Percentiles rank a stretch among this genome's conserved stretches.
These are phyloP conservation scores for Tachysurus fulvidraco DNA, from an alignment of 2,113 vertebrate species.

Conservation along the genomic window DNA sequence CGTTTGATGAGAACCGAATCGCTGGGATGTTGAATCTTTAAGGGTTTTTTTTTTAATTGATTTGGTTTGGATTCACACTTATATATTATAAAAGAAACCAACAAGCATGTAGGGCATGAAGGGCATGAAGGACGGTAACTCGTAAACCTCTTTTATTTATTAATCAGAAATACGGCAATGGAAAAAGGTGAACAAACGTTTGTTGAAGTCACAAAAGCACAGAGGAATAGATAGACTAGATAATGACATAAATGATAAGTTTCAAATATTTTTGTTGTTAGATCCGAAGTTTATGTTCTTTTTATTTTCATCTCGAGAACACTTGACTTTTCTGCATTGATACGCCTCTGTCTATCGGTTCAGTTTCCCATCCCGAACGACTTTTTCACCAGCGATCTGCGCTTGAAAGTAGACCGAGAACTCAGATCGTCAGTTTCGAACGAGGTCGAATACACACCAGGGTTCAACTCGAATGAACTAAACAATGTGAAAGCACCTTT, in stretches of 20 bases:
- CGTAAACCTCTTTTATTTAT: background rate
- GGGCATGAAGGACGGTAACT: background rate
- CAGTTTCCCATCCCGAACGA: background rate
- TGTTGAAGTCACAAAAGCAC: background rate
- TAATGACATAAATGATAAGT: background rate
- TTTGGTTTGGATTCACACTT: background rate
- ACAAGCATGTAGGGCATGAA: background rate
- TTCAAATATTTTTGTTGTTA: background rate
- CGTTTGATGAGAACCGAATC: background rate
- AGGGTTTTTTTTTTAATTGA: background rate
- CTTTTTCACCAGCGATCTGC: background rate
- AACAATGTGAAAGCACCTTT: background rate
- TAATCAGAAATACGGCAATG: background rate
- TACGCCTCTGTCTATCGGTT: background rate
- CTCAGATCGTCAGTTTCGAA: background rate
- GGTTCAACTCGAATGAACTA: background rate
- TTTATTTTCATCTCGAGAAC: background rate
- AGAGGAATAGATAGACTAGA: background rate
- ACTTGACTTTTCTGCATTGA: background rate
- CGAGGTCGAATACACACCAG: background rate
- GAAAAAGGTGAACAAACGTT: background rate
- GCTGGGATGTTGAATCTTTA: background rate
- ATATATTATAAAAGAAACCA: background rate
- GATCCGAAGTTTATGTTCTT: background rate
- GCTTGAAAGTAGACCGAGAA: background rate